Conservation (phyloP, 2,113 vertebrate genomes). For the Anoplopoma fimbria region DNA sequence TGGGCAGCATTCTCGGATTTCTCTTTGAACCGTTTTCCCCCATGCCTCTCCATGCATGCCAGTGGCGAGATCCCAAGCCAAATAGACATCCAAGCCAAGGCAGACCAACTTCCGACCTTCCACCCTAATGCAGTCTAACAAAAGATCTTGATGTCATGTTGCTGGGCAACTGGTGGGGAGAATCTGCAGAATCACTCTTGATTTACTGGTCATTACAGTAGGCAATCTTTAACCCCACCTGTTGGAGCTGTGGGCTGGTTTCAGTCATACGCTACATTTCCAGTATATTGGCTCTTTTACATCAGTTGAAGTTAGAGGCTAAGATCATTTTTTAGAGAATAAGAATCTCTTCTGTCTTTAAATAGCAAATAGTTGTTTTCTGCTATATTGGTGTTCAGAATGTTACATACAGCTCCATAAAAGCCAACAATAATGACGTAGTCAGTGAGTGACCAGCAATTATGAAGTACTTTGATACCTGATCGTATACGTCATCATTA, state of each 20-base stretch:
- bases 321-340: not conserved
- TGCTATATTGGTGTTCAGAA: not conserved
- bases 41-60: slow-evolving; percentile 25
- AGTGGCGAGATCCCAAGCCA: slow-evolving; percentile 44
- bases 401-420: not conserved
- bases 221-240: slow-evolving; percentile 51
- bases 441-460: not conserved
- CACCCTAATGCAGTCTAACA: slow-evolving; percentile 57
- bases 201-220: slow-evolving; percentile 72
- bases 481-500: not conserved
- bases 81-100: slow-evolving; percentile 42
- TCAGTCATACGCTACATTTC: slow-evolving; percentile 1
- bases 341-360: not conserved
- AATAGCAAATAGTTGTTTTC: not conserved
- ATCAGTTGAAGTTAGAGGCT: not conserved
- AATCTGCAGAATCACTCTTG: slow-evolving; percentile 79
- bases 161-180: slow-evolving; percentile 75
- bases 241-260: slow-evolving; percentile 42
- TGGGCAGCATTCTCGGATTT: slow-evolving; percentile 78
- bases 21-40: slow-evolving; percentile 51
- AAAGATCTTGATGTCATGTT: slow-evolving; percentile 77
- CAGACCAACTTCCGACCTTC: slow-evolving; percentile 65
- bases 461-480: not conserved
- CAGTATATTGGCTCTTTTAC: not conserved
- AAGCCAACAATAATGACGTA: not conserved